A percentile compares a stretch with the other conserved stretches of the same genome.
Conservation (phyloP, 2,113 vertebrate genomes). For the Paramormyrops kingsleyae region DNA sequence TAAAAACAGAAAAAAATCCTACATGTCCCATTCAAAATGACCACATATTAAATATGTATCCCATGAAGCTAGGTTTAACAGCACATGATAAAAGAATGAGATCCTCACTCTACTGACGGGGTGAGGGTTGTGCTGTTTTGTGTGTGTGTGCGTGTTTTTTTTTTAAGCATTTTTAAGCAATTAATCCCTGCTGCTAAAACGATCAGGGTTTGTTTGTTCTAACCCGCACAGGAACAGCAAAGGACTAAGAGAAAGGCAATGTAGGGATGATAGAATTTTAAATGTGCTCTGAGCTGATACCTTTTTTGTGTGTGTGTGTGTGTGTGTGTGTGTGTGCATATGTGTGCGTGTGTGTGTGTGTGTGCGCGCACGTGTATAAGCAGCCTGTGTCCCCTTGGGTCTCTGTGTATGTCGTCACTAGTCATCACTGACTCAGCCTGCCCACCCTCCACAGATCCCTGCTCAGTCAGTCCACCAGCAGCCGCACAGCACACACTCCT, state of each 20-base stretch:
- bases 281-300: not conserved
- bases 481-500: not conserved
- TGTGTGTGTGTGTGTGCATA: not conserved
- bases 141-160: not conserved
- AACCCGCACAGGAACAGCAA: not conserved
- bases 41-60: not conserved
- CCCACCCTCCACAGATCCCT: not conserved
- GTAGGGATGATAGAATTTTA: not conserved
- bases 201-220: not conserved
- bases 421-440: conserved; percentile 12
- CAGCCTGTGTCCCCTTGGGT: not conserved
- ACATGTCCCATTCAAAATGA: not conserved
- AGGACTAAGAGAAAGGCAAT: not conserved
- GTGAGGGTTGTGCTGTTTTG: not conserved
- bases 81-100: not conserved
- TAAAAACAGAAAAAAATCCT: not conserved
- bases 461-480: not conserved
- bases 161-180: not conserved
- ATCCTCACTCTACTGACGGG: not conserved
- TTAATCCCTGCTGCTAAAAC: not conserved
- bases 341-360: not conserved
- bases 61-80: not conserved
- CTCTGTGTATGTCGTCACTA: conserved; percentile 6
- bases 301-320: not conserved
- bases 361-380: not conserved